Percentiles rank a stretch among this genome's conserved stretches.
phyloP scores from a whole-genome alignment of 1,140 invertebrate genomes.

The Zaprionus camerounensis region DNA sequence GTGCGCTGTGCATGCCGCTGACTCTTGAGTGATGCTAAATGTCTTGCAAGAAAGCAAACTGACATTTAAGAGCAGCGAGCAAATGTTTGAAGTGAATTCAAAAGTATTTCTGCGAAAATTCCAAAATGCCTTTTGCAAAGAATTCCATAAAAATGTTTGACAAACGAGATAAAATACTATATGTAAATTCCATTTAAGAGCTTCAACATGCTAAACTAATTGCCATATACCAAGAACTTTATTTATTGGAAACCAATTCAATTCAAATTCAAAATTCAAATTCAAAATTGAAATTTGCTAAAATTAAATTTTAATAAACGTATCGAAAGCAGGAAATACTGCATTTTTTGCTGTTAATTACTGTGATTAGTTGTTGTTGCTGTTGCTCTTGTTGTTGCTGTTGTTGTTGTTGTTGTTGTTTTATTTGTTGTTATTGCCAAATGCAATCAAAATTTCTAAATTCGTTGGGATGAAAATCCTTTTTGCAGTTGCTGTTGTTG shows the following conservation, averaged over 20 bases:
- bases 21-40: constrained; percentile 35
- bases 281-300: not conserved
- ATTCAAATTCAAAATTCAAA: not conserved
- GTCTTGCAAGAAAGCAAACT: constrained; percentile 30
- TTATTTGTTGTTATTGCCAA: not conserved
- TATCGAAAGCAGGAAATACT: not conserved
- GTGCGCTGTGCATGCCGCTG: constrained; percentile 4
- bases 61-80: constrained; percentile 26
- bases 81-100: not conserved
- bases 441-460: constrained; percentile 14
- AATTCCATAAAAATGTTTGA: not conserved
- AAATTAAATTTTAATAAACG: not conserved
- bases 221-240: not conserved
- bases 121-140: not conserved
- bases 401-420: not conserved
- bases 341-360: not conserved
- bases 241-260: not conserved
- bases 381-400: not conserved
- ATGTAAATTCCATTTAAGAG: not conserved
- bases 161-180: not conserved
- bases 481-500: constrained; percentile 5
- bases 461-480: not conserved
- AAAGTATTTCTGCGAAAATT: constrained; percentile 2
- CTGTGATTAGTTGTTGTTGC: not conserved
- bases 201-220: not conserved